Evolutionary conservation across 2,888 invertebrate genomes (phyloP), one percentile per base, ranked within the genome.

Genomic region (Macrosoma leucophasiata): DNA sequence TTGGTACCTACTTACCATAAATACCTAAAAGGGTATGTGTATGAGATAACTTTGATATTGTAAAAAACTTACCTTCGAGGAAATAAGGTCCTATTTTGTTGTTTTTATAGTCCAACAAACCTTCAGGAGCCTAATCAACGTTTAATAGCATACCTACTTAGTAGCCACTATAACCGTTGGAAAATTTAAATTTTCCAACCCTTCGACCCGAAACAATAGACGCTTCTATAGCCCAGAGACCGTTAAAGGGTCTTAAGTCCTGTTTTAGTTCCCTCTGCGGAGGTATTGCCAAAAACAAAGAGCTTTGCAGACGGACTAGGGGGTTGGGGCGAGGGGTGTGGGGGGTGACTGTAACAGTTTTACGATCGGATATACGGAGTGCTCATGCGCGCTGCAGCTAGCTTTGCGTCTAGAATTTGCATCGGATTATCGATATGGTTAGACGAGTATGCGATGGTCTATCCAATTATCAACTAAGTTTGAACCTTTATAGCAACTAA

Each of bases 281-380:
- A n/a, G 61, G 57, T 58, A 62, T 69, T 70, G 62, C 72, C 77
- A 69, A 78, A 78, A 82, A 82, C 81, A 82, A 84, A 78, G 76
- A 75, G n/a, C n/a, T n/a, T 55, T 57, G 65, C 66, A 78, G 77
- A 76, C 74, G 56, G 69, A 55, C 43, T 39, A 55, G 55, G 54
- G 58, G 41, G 46, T 39, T 39, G 55, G 47, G 41, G 46, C 38
- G 41, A 55, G 47, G 55, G 43, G 55, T 51, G 50, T 51, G 59
- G 53, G 50, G 46, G 53, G 52, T 27, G 66, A 73, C 59, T 70
- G 75, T 78, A 68, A 76, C 77, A 65, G 67, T 79, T 84, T 82
- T 82, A 84, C 77, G 82, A 79, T 68, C 73, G 71, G 75, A 73
- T 74, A 71, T 69, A 59, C 67, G 62, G 58, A 62, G 61, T 68